Percentiles rank a stretch among this genome's conserved stretches.
Evolutionary conservation across 2,797 vertebrate genomes (phyloP).

Genomic region (Loris lydekkerianus): DNA sequence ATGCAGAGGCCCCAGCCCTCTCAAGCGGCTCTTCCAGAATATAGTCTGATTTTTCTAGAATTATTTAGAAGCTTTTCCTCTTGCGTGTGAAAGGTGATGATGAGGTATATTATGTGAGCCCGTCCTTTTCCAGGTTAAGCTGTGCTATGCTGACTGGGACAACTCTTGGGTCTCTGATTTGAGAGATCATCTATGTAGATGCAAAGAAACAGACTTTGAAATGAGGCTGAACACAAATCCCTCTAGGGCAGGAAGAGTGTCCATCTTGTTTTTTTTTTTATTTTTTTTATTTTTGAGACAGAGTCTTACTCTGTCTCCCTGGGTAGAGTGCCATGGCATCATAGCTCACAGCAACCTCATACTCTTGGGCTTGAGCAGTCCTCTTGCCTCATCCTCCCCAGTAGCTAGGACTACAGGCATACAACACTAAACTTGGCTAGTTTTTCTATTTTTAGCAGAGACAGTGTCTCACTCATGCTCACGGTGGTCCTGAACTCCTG

Average conservation of each 20-base stretch:
- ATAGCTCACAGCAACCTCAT: too few relatives aligned
- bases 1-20: neutral
- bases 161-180: neutral
- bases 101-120: neutral
- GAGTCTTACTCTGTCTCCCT: too few relatives aligned
- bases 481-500: too few relatives aligned
- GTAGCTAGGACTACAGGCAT: too few relatives aligned
- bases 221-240: neutral
- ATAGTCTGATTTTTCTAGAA: neutral
- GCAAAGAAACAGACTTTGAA: conserved; percentile 8
- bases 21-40: neutral
- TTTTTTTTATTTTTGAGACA: too few relatives aligned
- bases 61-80: neutral
- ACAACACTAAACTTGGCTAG: too few relatives aligned
- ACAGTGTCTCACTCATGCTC: too few relatives aligned
- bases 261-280: neutral
- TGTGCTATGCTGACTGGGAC: neutral
- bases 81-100: neutral
- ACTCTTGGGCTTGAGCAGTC: too few relatives aligned
- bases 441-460: too few relatives aligned
- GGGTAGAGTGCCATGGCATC: too few relatives aligned
- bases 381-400: too few relatives aligned
- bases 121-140: neutral
- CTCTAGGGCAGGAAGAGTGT: neutral
- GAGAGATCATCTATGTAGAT: neutral